These are phyloP conservation scores for Euschistus heros DNA, from an alignment of 1,140 invertebrate species.

Conservation along the genomic window DNA sequence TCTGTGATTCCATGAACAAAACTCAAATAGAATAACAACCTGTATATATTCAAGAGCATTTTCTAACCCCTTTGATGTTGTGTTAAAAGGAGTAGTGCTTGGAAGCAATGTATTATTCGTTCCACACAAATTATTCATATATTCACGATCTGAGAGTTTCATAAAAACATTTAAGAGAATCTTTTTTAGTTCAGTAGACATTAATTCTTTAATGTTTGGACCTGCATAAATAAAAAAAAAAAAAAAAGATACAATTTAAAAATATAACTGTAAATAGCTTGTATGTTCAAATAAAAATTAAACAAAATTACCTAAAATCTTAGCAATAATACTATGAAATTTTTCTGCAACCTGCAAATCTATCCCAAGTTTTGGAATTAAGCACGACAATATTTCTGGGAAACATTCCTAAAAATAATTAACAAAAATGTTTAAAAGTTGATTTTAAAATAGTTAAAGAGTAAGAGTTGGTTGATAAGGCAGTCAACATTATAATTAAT, in stretches of 20 bases:
- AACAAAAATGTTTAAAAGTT: not conserved
- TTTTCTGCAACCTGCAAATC: not conserved
- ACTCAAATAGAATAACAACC: slow-evolving; percentile 9
- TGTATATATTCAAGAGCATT: slow-evolving; percentile 14
- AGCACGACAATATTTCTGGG: not conserved
- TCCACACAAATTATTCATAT: slow-evolving; percentile 18
- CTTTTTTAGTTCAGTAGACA: slow-evolving; percentile 17
- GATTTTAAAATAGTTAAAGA: too few relatives aligned
- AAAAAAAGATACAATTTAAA: not conserved
- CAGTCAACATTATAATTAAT: too few relatives aligned
- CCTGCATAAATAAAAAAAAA: slow-evolving; percentile 9
- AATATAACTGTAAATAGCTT: too few relatives aligned
- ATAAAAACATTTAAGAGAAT: slow-evolving; percentile 19
- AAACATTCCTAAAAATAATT: slow-evolving; percentile 4
- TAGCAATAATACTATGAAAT: slow-evolving; percentile 2
- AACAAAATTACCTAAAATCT: not conserved
- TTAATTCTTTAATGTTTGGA: slow-evolving; percentile 9
- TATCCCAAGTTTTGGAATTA: not conserved
- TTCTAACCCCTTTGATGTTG: not conserved
- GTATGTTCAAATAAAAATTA: not conserved
- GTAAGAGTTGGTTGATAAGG: too few relatives aligned
- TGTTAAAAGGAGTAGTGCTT: slow-evolving; percentile 1
- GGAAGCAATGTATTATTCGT: not conserved
- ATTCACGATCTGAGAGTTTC: slow-evolving; percentile 20
- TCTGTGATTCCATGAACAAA: not conserved